Base-by-base conservation (phyloP, 2,113 vertebrate genomes). In the Gadus macrocephalus region DNA sequence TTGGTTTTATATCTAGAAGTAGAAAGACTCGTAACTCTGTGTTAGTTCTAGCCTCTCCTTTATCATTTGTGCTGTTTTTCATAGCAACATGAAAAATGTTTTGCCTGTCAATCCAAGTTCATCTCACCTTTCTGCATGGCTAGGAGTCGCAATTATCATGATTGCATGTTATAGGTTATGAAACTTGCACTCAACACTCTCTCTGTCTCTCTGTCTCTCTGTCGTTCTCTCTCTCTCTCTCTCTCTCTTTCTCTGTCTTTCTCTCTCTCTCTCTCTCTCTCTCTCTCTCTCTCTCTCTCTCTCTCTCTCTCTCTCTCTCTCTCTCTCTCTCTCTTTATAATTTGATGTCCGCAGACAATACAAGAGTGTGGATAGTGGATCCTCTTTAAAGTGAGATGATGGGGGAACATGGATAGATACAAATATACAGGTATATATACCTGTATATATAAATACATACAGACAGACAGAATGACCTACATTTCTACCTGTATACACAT, bases 321-420 rank as follows among this genome's bases (percentile, higher is more conserved):
- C 31, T 35, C 31, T 35, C 67, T 78, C 66, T 62, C 31, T 67
- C 63, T 80, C 77, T 80, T 20, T 20, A 20, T 20, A 20, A 20
- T 83, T 85, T 74, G 83, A 85, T 79, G 84, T 78, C 78, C 73
- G 72, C 28, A 69, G 86, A 86, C 69, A 56, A 63, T 53, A 72
- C 73, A 81, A 89, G 85, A 87, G 88, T 90, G 89, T 87, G 64
- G 78, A 87, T 86, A 81, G 80, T 87, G 86, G 82, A 78, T 74
- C 74, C 76, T 87, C 78, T 85, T 73, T 35, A 35, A 60, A 65
- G 86, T 73, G 80, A 89, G 84, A 89, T 81, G 80, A 86, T 55
- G 68, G 77, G 74, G 25, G 25, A 25, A 4, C 53, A 35, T 35
- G 4, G 4, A 4, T 35, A 55, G 7, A 8, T 55, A 55, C 12